phyloP scores from a whole-genome alignment of 2,888 invertebrate species.

The Aphodius sticticus region DNA sequence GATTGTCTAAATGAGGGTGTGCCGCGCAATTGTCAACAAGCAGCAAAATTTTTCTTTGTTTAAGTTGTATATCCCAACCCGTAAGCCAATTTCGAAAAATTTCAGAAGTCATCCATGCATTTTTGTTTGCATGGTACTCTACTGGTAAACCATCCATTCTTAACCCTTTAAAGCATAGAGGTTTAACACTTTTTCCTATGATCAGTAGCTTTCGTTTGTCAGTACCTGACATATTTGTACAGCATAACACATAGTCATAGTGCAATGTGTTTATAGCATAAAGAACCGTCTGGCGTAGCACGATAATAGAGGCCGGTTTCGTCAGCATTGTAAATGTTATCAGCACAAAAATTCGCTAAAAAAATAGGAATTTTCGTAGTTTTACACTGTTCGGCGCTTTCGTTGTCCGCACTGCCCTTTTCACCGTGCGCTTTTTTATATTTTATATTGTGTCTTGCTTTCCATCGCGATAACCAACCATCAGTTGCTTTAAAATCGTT shows the following conservation, averaged over 20 bases:
- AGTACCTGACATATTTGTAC: slow-evolving; percentile 44
- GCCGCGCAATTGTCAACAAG: slow-evolving; percentile 16
- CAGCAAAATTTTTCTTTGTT: slow-evolving; percentile 18
- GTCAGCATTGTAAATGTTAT: slow-evolving; percentile 42
- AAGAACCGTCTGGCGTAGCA: slow-evolving; percentile 43
- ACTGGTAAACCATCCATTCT: slow-evolving; percentile 29
- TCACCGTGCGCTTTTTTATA: slow-evolving; percentile 41
- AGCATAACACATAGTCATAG: slow-evolving; percentile 40
- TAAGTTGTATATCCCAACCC: background rate
- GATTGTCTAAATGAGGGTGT: background rate
- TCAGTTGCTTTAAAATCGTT: slow-evolving; percentile 45
- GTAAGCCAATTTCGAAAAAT: slow-evolving; percentile 35
- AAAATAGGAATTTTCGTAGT: slow-evolving; percentile 36
- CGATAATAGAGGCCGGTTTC: slow-evolving; percentile 42
- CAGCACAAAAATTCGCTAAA: slow-evolving; percentile 38
- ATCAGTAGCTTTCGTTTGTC: slow-evolving; percentile 44
- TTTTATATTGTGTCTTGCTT: slow-evolving; percentile 44
- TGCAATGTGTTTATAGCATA: slow-evolving; percentile 24
- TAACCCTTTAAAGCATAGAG: slow-evolving; percentile 36
- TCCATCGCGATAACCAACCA: slow-evolving; percentile 49
- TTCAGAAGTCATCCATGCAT: slow-evolving; percentile 25
- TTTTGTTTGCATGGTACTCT: too few relatives aligned
- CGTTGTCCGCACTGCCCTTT: slow-evolving; percentile 34
- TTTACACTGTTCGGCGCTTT: slow-evolving; percentile 34
- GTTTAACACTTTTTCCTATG: slow-evolving; percentile 42